phyloP scores from a whole-genome alignment of 2,113 vertebrate species.

The cat (Felis catus) region DNA sequence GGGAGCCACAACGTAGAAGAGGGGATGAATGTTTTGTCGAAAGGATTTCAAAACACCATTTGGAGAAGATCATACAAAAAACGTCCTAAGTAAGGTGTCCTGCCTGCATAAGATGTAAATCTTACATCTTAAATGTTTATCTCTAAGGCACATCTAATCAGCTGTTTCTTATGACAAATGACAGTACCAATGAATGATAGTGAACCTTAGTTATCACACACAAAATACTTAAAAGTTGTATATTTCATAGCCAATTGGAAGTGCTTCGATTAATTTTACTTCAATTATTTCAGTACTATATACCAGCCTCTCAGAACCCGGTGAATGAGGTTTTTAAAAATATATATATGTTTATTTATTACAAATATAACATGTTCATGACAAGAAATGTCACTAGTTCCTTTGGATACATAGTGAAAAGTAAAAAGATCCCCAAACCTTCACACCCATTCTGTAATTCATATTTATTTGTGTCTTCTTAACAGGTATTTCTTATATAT shows the following conservation, averaged over 20 bases:
- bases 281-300: background rate
- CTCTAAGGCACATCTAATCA: background rate
- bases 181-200: background rate
- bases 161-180: background rate
- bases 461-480: background rate
- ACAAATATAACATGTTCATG: background rate
- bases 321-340: background rate
- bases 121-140: background rate
- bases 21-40: background rate
- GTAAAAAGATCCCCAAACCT: background rate
- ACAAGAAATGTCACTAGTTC: conserved; percentile 2
- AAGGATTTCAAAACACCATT: conserved; percentile 37
- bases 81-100: background rate
- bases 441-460: background rate
- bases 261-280: background rate
- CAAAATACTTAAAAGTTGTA: background rate
- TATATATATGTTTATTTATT: background rate
- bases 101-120: background rate
- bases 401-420: background rate
- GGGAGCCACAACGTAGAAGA: background rate
- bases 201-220: background rate
- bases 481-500: background rate
- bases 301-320: background rate
- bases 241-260: background rate
- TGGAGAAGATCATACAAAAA: background rate